Conservation (phyloP, 2,797 vertebrate genomes). For the Crotalus adamanteus region DNA sequence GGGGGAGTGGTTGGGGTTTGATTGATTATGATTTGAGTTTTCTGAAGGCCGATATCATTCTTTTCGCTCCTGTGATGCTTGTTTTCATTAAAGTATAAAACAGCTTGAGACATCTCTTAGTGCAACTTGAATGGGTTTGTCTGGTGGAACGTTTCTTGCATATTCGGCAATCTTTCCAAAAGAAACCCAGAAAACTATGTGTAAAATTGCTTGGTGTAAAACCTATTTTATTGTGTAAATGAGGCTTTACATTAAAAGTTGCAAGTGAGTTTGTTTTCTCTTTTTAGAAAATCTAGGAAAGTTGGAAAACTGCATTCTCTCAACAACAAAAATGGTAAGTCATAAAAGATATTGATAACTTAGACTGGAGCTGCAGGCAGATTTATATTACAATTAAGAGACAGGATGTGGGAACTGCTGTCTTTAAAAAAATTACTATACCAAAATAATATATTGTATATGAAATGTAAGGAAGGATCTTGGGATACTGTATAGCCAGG, state of each 20-base stretch:
- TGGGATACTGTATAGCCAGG: background rate
- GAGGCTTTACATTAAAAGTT: background rate
- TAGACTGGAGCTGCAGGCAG: background rate
- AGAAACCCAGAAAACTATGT: background rate
- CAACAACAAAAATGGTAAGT: slow-evolving; percentile 11
- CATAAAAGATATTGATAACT: background rate
- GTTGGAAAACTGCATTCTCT: background rate
- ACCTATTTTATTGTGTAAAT: background rate
- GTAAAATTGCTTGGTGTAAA: background rate
- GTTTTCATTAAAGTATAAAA: background rate
- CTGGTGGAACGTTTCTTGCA: background rate
- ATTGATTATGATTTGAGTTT: background rate
- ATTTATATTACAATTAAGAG: background rate
- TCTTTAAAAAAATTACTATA: background rate
- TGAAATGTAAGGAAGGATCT: background rate
- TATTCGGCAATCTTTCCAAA: background rate
- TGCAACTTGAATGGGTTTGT: background rate
- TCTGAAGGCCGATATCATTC: background rate
- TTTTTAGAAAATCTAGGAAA: background rate
- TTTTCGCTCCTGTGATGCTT: background rate
- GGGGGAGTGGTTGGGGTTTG: background rate
- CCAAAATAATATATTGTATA: background rate
- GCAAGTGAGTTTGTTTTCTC: background rate
- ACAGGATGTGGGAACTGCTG: background rate
- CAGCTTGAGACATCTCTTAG: background rate